Evolutionary conservation across 2,888 invertebrate genomes (phyloP), one percentile per base, ranked within the genome.

Genomic region (Drosophila ustulata): DNA sequence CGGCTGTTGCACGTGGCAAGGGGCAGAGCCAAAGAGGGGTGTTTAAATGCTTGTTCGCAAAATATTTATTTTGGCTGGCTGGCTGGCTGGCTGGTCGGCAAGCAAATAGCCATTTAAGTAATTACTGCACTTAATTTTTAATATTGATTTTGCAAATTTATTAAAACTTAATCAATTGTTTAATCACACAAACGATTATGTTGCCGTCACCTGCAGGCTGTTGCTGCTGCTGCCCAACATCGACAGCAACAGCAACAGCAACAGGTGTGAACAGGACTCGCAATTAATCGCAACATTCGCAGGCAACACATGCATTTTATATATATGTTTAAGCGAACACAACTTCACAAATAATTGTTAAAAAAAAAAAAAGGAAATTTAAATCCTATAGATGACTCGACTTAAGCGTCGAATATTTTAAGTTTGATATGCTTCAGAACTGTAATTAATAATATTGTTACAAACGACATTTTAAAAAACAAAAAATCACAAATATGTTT

Each of bases 111-210:
- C 84, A 85, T 85, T 85, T 87, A 89, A 85, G 84, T 85, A 85
- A 85, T 85, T 89, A 89, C 84, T 62, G 71, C 87, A 87, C 89
- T 85, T 85, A 81, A 85, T 85, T 84, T 85, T 89, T 87, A 81
- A 84, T 85, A 89, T 85, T 85, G 88, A 89, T 89, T 89, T 84
- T 86, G 67, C 84, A 88, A 84, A 79, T 89, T 79, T 81, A 89
- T 89, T 87, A 84, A 87, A 89, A 89, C 77, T 83, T 89, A 79
- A 85, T 87, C 88, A 89, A 89, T 87, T 87, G 82, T 81, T 87
- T 81, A 81, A 81, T 77, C 82, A 73, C 73, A 73, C 61, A 78
- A 66, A 26, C 62, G 66, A 68, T 51, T 55, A 46, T 34, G 37
- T n/a, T 4, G 51, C 50, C 65, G 70, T 30, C 55, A 67, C 58